Evolutionary conservation across 2,888 invertebrate genomes (phyloP).

Genomic region (Harpalus rubripes): DNA sequence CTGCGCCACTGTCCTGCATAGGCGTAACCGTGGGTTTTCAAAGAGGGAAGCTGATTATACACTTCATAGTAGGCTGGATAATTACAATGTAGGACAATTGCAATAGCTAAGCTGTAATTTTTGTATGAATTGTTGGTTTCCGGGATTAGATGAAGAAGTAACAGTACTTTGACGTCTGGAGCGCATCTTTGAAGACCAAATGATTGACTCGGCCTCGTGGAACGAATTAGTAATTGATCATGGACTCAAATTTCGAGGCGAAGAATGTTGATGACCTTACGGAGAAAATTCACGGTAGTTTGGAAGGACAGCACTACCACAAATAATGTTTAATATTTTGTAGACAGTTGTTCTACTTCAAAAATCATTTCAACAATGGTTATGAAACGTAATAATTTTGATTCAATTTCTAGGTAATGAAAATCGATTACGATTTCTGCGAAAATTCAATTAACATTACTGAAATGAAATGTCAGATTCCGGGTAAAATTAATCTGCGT

Average conservation of each 20-base stretch:
- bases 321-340: too few relatives aligned
- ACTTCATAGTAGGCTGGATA: conserved; percentile 8
- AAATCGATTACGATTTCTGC: too few relatives aligned
- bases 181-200: conserved; percentile 34
- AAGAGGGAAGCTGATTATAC: neutral
- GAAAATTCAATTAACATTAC: too few relatives aligned
- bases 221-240: conserved; percentile 45
- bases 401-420: too few relatives aligned
- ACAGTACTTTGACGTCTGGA: conserved; percentile 9
- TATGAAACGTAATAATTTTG: too few relatives aligned
- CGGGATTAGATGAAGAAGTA: neutral
- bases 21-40: neutral
- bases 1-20: too few relatives aligned
- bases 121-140: neutral
- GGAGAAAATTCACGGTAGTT: conserved; percentile 11
- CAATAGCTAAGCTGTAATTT: neutral
- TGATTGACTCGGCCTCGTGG: conserved; percentile 34
- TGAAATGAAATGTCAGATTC: too few relatives aligned
- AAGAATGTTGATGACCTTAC: conserved; percentile 36
- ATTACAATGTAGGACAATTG: neutral
- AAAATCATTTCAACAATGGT: too few relatives aligned
- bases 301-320: neutral
- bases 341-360: too few relatives aligned
- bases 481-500: too few relatives aligned
- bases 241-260: conserved; percentile 33